phyloP scores from a whole-genome alignment of 2,797 vertebrate genomes.

The Yasuhikotakia modesta region DNA sequence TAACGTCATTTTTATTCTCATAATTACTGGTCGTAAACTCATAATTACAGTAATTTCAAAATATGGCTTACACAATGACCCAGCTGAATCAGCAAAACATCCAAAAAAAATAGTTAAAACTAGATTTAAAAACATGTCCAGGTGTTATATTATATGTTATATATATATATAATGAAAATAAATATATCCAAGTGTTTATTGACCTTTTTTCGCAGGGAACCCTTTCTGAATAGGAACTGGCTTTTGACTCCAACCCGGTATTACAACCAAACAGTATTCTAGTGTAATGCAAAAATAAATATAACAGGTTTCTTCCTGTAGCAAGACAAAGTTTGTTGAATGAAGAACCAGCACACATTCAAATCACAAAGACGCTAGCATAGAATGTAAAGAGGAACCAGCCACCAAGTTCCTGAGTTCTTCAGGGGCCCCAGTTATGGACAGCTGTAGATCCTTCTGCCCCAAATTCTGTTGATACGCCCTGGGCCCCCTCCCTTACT shows the following conservation, averaged over 20 bases:
- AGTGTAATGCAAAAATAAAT: not conserved
- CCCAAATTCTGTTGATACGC: slow-evolving; percentile 22
- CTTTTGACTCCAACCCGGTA: not conserved
- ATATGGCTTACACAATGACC: too few species aligned
- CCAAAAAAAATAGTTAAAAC: not conserved
- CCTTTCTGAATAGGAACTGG: not conserved
- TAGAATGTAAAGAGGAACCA: slow-evolving; percentile 5
- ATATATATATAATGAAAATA: too few species aligned
- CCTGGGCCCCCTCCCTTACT: slow-evolving; percentile 17
- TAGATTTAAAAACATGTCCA: not conserved
- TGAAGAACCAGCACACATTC: not conserved
- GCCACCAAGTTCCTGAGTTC: not conserved
- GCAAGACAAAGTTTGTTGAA: not conserved
- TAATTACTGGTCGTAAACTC: not conserved
- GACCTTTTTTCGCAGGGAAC: not conserved
- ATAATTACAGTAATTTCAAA: not conserved
- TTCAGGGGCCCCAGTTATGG: slow-evolving; percentile 7
- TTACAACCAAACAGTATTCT: not conserved
- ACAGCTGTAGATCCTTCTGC: slow-evolving; percentile 31
- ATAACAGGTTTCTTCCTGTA: not conserved
- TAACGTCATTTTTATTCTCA: not conserved
- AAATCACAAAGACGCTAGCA: not conserved
- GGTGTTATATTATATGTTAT: too few species aligned
- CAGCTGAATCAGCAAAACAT: too few species aligned
- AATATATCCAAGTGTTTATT: not conserved